phyloP scores from a whole-genome alignment of 2,113 vertebrate species.

The Camarhynchus parvulus region DNA sequence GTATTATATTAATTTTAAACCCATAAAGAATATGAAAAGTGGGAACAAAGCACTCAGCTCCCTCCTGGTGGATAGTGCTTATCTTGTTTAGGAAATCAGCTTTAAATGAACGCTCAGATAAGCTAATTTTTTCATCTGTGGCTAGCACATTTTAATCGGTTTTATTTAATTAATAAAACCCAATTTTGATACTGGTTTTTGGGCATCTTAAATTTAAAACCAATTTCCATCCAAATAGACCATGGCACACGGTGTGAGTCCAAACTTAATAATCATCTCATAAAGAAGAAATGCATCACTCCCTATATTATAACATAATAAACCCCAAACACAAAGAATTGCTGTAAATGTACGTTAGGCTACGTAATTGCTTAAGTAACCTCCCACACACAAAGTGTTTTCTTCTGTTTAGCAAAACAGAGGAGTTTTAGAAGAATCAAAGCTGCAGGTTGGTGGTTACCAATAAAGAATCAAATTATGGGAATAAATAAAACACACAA shows the following conservation, averaged over 20 bases:
- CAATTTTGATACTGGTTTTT: not conserved
- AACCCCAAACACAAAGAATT: not conserved
- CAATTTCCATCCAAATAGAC: constrained; percentile 7
- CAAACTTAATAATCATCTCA: constrained; percentile 41
- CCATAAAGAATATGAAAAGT: not conserved
- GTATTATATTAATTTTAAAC: not conserved
- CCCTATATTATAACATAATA: not conserved
- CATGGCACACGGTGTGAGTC: not conserved
- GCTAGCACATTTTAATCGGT: not conserved
- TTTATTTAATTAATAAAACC: constrained; percentile 21
- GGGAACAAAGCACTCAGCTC: not conserved
- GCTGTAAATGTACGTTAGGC: not conserved
- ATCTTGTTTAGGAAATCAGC: constrained; percentile 18
- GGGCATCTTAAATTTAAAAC: not conserved
- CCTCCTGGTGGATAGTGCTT: not conserved
- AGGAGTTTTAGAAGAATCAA: not conserved
- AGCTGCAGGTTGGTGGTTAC: not conserved
- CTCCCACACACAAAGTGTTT: not conserved
- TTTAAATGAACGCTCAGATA: not conserved
- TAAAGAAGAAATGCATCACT: not conserved
- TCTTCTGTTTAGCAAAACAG: not conserved
- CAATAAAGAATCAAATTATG: not conserved
- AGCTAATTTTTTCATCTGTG: not conserved
- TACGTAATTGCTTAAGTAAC: not conserved
- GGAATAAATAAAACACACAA: not conserved